Conservation (phyloP, 2,797 vertebrate genomes). For the Rallus crepitans region DNA sequence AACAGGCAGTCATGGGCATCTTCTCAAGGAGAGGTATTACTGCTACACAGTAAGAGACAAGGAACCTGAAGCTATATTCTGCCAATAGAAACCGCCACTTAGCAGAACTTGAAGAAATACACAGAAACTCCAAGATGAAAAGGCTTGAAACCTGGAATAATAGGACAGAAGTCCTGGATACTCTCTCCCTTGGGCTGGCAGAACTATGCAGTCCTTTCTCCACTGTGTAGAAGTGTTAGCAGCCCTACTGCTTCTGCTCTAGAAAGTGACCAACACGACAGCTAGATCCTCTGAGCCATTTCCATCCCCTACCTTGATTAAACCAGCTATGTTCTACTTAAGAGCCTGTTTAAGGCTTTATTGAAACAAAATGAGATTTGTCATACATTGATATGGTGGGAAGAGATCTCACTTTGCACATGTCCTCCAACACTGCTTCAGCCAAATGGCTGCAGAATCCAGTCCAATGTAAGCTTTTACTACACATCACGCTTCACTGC, state of each 20-base stretch:
- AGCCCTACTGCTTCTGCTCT: not conserved
- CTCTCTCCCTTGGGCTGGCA: not conserved
- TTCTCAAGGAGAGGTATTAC: not conserved
- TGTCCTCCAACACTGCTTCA: not conserved
- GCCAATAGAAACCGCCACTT: not conserved
- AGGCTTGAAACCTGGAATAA: not conserved
- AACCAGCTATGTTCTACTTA: not conserved
- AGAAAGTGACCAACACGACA: not conserved
- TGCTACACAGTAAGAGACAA: not conserved
- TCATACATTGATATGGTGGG: not conserved
- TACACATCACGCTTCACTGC: accelerated
- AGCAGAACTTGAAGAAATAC: not conserved
- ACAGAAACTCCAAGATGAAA: not conserved
- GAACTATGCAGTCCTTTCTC: not conserved
- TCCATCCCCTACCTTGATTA: not conserved
- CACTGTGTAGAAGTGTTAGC: accelerated
- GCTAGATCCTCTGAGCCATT: not conserved
- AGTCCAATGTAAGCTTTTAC: not conserved
- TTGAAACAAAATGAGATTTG: not conserved
- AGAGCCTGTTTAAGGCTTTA: not conserved
- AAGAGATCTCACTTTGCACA: not conserved
- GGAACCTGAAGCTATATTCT: not conserved
- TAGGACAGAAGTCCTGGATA: not conserved
- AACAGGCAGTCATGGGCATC: not conserved
- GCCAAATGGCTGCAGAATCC: not conserved